Conservation (phyloP, 2,113 vertebrate species). For the Columba janthina region DNA sequence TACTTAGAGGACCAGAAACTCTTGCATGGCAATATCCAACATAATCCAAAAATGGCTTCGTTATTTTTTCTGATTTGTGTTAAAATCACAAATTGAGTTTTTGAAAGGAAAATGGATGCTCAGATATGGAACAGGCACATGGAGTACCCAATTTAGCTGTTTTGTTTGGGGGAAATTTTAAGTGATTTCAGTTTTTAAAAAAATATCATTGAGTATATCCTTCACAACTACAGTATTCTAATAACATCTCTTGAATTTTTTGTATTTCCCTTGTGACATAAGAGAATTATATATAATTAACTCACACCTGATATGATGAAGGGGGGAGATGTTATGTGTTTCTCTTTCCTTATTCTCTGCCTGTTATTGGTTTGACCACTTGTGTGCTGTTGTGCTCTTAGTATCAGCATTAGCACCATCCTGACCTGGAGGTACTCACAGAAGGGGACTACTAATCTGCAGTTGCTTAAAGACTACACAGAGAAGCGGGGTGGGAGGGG, state of each 20-base stretch:
- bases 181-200: not conserved
- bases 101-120: not conserved
- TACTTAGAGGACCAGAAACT: not conserved
- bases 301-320: not conserved
- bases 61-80: not conserved
- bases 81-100: not conserved
- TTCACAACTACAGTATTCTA: not conserved
- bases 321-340: not conserved
- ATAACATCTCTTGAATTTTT: not conserved
- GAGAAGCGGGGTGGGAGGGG: no score
- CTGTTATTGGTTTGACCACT: not conserved
- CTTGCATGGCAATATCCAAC: not conserved
- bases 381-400: not conserved
- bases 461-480: not conserved
- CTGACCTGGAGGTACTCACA: not conserved
- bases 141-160: not conserved
- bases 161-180: rapidly evolving
- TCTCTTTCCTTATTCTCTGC: not conserved
- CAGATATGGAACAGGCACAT: not conserved
- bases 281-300: not conserved
- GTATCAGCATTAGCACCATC: not conserved
- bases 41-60: not conserved
- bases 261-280: not conserved
- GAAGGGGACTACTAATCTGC: not conserved
- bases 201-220: not conserved